Evolutionary conservation across 2,113 vertebrate species (phyloP).

Genomic region (Scytalopus superciliaris): DNA sequence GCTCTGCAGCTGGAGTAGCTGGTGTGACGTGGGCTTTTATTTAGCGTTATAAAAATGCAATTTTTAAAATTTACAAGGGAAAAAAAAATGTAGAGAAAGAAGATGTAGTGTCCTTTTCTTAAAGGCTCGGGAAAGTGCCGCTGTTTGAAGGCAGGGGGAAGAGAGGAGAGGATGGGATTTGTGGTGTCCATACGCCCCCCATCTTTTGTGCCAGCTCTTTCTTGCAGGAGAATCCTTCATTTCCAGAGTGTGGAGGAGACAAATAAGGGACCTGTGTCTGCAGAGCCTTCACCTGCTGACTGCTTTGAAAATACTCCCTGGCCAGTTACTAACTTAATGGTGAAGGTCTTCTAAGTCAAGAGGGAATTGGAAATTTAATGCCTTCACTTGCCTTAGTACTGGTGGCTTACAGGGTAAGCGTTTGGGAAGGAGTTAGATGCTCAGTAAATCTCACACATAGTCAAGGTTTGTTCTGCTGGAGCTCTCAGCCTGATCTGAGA

Average conservation of each 20-base stretch:
- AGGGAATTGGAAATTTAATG: background rate
- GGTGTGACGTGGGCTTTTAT: background rate
- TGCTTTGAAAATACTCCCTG: background rate
- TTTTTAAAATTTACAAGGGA: background rate
- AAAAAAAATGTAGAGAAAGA: background rate
- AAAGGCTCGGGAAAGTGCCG: background rate
- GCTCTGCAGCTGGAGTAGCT: constrained; percentile 47
- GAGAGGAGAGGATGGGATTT: background rate
- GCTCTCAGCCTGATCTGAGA: background rate
- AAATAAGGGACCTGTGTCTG: background rate
- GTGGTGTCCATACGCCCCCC: background rate
- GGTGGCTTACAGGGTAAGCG: background rate
- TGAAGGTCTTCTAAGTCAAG: background rate
- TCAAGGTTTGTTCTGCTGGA: background rate
- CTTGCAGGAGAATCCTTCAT: background rate
- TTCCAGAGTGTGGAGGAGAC: background rate
- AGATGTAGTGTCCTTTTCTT: background rate
- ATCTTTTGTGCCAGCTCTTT: rapidly evolving
- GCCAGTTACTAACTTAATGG: background rate
- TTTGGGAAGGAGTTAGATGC: background rate
- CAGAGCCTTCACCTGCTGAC: background rate
- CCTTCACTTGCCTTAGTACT: background rate
- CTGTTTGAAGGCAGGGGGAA: background rate
- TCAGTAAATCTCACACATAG: background rate
- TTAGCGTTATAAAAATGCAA: background rate